Conservation (phyloP, 2,797 vertebrate genomes). For the Tokudaia muenninki region DNA sequence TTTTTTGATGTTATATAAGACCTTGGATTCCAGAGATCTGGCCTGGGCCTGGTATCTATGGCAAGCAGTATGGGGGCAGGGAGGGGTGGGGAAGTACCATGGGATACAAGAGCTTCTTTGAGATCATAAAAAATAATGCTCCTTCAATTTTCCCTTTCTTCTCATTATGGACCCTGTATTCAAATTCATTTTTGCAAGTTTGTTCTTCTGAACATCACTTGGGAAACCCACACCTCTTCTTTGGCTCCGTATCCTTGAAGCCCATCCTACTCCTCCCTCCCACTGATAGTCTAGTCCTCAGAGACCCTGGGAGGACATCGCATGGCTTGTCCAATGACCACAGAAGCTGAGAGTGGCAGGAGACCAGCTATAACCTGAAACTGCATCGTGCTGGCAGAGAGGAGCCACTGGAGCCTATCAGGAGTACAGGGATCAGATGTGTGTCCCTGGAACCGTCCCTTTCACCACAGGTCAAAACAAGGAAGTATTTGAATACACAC, state of each 20-base stretch:
- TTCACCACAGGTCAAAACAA: not conserved
- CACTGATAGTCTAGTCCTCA: fast-evolving
- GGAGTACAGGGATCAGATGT: not conserved
- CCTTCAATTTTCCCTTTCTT: not conserved
- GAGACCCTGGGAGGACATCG: not conserved
- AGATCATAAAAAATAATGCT: not conserved
- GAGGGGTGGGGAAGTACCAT: too few species aligned
- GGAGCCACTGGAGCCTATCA: not conserved
- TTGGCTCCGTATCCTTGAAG: not conserved
- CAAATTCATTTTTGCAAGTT: not conserved
- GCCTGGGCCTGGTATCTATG: not conserved
- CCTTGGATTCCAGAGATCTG: not conserved
- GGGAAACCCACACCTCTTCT: not conserved
- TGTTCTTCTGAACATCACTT: not conserved
- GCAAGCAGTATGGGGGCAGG: not conserved
- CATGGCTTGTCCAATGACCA: not conserved
- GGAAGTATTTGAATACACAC: fast-evolving
- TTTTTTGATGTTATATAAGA: not conserved
- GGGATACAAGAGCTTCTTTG: not conserved
- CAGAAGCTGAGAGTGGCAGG: not conserved
- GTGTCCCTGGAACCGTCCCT: not conserved
- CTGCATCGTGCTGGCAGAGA: not conserved
- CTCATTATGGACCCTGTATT: not conserved
- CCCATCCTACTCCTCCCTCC: not conserved
- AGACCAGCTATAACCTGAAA: not conserved